A percentile compares a stretch with the other conserved stretches of the same genome.
These are phyloP conservation scores for Laupala kohalensis DNA, from an alignment of 1,140 invertebrate species.

Conservation along the genomic window DNA sequence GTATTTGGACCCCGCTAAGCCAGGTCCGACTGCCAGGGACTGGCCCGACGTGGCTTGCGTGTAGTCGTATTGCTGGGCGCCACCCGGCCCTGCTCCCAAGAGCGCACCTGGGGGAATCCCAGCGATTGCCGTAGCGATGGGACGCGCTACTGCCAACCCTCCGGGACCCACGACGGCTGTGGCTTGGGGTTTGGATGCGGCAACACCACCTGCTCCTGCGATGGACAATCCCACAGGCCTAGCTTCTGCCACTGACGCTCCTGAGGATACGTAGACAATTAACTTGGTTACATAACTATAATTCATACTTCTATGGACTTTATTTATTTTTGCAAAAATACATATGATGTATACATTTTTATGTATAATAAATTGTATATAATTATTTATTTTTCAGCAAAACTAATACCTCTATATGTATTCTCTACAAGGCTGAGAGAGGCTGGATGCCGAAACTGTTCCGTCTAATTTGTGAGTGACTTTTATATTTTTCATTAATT, in stretches of 20 bases:
- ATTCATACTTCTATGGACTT: background rate
- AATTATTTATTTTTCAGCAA: no score
- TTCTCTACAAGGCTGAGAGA: no score
- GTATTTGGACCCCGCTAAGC: background rate
- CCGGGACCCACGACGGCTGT: slow-evolving; percentile 50
- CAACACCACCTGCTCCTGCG: slow-evolving; percentile 44
- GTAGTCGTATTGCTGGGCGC: background rate
- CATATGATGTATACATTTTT: no score
- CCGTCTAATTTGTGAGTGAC: no score
- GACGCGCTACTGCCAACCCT: slow-evolving; percentile 48
- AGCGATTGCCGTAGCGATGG: slow-evolving; percentile 53
- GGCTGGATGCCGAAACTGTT: no score
- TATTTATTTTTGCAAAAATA: background rate
- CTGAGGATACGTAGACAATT: background rate
- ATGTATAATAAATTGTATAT: no score
- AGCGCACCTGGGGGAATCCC: slow-evolving; percentile 32
- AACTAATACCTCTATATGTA: no score
- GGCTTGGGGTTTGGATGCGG: slow-evolving; percentile 48
- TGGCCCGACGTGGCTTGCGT: background rate
- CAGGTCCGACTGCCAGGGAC: background rate
- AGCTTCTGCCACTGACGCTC: slow-evolving; percentile 48
- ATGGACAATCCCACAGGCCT: slow-evolving; percentile 47
- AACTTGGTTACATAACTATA: background rate
- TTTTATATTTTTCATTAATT: no score
- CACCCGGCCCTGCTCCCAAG: background rate